Conservation (phyloP, 2,797 vertebrate genomes). For the Nothura maculosa region DNA sequence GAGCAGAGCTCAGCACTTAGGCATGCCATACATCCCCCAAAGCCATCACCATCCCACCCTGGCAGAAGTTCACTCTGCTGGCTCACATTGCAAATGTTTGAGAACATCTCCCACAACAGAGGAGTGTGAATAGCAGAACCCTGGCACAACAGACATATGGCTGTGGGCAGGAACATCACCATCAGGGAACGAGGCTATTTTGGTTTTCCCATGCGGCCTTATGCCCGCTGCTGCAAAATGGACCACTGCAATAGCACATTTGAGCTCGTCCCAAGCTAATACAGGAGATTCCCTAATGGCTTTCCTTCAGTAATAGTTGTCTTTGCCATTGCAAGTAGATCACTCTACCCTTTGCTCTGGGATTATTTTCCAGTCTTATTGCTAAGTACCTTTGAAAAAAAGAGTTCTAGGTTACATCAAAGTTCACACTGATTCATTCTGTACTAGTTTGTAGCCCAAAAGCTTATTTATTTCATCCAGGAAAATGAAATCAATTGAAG, state of each 20-base stretch:
- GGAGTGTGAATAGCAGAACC: conserved; percentile 3
- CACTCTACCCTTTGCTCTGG: not conserved
- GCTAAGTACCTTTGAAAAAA: not conserved
- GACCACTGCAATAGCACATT: not conserved
- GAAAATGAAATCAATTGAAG: not conserved
- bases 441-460: not conserved
- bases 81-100: conserved; percentile 20
- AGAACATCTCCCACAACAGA: conserved; percentile 44
- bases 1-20: conserved; percentile 28
- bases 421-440: not conserved
- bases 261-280: not conserved
- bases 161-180: conserved; percentile 13
- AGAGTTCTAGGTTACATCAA: not conserved
- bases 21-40: conserved; percentile 22
- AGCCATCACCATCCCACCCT: conserved; percentile 28
- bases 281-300: not conserved
- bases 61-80: conserved; percentile 62
- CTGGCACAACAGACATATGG: not conserved
- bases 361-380: not conserved
- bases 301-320: not conserved
- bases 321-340: not conserved
- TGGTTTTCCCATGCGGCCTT: not conserved
- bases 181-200: conserved; percentile 37
- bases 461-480: not conserved
- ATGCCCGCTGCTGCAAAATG: not conserved